Conservation (phyloP, 2,797 vertebrate genomes). For the Natrix natrix region DNA sequence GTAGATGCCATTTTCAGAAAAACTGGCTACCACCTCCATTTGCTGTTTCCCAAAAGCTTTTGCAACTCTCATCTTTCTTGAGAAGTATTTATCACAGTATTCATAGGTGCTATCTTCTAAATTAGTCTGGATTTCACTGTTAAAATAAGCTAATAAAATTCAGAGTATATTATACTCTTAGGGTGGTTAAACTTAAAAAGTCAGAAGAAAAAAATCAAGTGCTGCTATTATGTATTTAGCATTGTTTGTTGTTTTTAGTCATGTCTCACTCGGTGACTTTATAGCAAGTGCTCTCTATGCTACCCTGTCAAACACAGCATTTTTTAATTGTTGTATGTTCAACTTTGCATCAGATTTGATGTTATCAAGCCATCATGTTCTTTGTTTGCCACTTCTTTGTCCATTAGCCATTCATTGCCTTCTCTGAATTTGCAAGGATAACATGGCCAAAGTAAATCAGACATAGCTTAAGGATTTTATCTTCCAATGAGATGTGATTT, state of each 20-base stretch:
- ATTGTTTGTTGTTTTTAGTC: neutral
- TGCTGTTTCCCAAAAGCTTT: neutral
- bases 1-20: neutral
- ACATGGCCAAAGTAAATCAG: neutral
- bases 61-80: neutral
- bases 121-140: neutral
- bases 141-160: neutral
- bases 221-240: neutral
- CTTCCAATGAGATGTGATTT: neutral
- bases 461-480: neutral
- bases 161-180: neutral
- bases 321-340: neutral
- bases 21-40: neutral
- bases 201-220: neutral
- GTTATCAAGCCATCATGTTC: neutral
- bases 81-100: neutral
- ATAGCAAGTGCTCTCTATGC: neutral
- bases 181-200: neutral
- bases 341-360: neutral
- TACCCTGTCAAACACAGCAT: neutral
- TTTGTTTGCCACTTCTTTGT: neutral
- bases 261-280: neutral
- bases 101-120: neutral
- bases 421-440: neutral
- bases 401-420: neutral